Evolutionary conservation across 2,888 invertebrate species (phyloP).

Genomic region (Spicauda simplicius): DNA sequence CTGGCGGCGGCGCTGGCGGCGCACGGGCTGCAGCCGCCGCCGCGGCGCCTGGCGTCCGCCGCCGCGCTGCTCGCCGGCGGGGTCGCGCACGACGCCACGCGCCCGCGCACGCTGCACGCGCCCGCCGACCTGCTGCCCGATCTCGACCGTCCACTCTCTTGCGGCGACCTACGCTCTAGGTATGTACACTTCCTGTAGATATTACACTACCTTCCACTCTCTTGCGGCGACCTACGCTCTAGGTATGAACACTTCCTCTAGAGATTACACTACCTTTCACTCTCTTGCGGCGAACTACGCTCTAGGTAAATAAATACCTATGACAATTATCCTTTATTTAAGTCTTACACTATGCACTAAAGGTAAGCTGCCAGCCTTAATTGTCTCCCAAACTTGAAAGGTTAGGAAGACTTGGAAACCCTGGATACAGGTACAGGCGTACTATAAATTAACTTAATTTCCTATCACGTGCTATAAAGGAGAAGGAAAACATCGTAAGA

Average conservation of each 20-base stretch:
- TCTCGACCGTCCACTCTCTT: constrained; percentile 79
- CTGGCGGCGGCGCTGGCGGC: constrained; percentile 93
- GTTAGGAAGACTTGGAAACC: no score
- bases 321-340: no score
- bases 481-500: no score
- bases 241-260: constrained; percentile 52
- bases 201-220: constrained; percentile 74
- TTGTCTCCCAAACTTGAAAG: no score
- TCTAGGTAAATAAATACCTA: constrained; percentile 55
- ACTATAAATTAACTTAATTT: no score
- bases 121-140: constrained; percentile 76
- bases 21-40: constrained; percentile 92
- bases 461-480: no score
- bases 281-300: constrained; percentile 78
- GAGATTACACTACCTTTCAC: constrained; percentile 71
- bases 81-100: constrained; percentile 82
- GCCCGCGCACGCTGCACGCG: constrained; percentile 71
- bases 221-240: constrained; percentile 75
- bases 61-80: constrained; percentile 84
- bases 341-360: no score
- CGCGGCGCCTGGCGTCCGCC: constrained; percentile 87
- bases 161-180: constrained; percentile 76
- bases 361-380: no score
- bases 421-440: no score
- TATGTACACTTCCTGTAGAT: constrained; percentile 41